phyloP scores from a whole-genome alignment of 2,797 vertebrate genomes.

The Rallus crepitans region DNA sequence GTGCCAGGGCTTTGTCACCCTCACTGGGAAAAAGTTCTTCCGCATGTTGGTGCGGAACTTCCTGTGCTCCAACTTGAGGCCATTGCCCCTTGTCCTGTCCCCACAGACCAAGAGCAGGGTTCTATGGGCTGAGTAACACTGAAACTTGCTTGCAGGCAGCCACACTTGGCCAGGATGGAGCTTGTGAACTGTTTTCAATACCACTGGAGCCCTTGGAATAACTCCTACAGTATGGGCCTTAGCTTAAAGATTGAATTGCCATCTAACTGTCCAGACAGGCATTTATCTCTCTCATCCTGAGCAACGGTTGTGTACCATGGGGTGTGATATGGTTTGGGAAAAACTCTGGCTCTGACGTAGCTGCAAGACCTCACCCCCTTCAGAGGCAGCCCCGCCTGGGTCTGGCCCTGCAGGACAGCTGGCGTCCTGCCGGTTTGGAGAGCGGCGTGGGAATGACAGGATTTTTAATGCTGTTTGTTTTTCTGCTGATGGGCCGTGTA shows the following conservation, averaged over 20 bases:
- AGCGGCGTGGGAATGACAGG: background rate
- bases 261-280: background rate
- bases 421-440: background rate
- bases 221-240: background rate
- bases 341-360: background rate
- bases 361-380: background rate
- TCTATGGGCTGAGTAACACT: background rate
- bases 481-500: background rate
- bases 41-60: no score
- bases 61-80: no score
- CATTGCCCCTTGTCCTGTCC: no score
- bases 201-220: background rate
- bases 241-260: background rate
- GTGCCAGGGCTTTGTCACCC: no score
- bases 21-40: no score
- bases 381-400: background rate
- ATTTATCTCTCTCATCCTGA: background rate
- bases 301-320: background rate
- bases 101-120: background rate
- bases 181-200: background rate
- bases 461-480: background rate
- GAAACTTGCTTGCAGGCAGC: background rate
- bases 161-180: background rate
- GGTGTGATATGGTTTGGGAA: background rate
- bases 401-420: fast-evolving